A percentile compares a stretch with the other conserved stretches of the same genome.
These are phyloP conservation scores for Eriocheir sinensis DNA, from an alignment of 1,140 invertebrate species.

Conservation along the genomic window DNA sequence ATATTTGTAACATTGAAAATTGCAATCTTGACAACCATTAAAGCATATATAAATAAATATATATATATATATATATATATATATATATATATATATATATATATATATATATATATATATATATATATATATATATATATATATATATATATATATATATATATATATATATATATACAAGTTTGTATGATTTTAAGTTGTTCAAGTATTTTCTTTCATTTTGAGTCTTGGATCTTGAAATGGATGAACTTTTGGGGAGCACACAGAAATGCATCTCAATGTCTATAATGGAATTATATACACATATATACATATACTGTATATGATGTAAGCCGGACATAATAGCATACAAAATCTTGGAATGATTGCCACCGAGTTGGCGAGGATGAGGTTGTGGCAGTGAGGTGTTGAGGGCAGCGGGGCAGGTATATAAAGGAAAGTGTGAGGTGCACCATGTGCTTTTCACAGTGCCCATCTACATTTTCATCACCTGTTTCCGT, in stretches of 20 bases:
- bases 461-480: too few relatives aligned
- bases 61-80: background rate
- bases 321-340: background rate
- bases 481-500: too few relatives aligned
- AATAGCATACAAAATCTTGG: background rate
- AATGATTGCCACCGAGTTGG: background rate
- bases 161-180: background rate
- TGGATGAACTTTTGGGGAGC: too few relatives aligned
- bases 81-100: background rate
- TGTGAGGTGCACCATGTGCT: too few relatives aligned
- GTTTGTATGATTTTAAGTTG: background rate
- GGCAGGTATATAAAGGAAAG: too few relatives aligned
- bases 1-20: too few relatives aligned
- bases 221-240: too few relatives aligned
- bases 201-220: background rate
- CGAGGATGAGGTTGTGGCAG: too few relatives aligned
- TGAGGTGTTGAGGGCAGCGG: too few relatives aligned
- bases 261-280: too few relatives aligned
- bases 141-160: background rate
- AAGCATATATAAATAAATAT: background rate
- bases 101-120: background rate
- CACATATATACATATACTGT: background rate
- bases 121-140: background rate
- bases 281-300: too few relatives aligned
- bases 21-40: background rate